Conservation (phyloP, 30 jellyfish, hydroid and myxozoan species). For the Pelagia noctiluca region DNA sequence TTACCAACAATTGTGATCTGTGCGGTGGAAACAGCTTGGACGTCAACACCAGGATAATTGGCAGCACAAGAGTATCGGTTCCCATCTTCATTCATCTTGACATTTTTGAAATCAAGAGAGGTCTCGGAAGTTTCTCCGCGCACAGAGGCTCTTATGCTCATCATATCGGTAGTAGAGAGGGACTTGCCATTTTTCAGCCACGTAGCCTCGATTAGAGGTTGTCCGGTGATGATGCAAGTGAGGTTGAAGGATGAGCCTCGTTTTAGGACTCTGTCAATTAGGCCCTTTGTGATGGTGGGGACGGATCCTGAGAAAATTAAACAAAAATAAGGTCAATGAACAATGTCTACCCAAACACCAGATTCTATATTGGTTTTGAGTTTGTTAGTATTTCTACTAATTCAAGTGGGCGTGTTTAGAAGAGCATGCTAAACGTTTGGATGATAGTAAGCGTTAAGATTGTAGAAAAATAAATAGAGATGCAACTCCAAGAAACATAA, state of each 20-base stretch:
- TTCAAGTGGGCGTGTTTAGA: too few relatives aligned
- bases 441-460: too few relatives aligned
- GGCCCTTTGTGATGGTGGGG: constrained; percentile 72
- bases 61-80: constrained; percentile 87
- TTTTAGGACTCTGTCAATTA: constrained; percentile 43
- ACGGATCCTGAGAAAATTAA: constrained; percentile 71
- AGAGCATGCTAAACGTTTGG: too few relatives aligned
- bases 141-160: constrained; percentile 64
- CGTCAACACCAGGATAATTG: constrained; percentile 81
- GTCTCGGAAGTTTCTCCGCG: constrained; percentile 15
- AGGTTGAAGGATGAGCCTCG: constrained; percentile 90
- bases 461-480: too few relatives aligned
- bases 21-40: constrained; percentile 81
- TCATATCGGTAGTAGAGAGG: constrained; percentile 75
- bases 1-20: constrained; percentile 81
- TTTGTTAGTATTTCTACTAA: too few relatives aligned
- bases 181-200: constrained; percentile 86
- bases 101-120: constrained; percentile 63
- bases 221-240: constrained; percentile 90
- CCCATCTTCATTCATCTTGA: constrained; percentile 91
- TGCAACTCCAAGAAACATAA: too few relatives aligned
- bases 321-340: too few relatives aligned
- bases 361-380: too few relatives aligned
- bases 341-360: too few relatives aligned
- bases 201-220: constrained; percentile 77